Evolutionary conservation across 2,113 vertebrate species (phyloP).

Genomic region (Jaculus jaculus): DNA sequence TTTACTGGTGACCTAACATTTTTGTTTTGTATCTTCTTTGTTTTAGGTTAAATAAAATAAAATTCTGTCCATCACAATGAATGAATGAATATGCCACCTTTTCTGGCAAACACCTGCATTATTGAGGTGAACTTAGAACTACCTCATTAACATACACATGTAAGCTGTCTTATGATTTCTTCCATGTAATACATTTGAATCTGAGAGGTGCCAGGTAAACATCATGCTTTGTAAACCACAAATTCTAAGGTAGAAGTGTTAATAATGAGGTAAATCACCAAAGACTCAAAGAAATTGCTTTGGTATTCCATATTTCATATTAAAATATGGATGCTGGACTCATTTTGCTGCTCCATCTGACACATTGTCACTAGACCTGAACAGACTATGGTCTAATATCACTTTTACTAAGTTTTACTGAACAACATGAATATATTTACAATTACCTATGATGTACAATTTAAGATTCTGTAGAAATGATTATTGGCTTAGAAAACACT

Average conservation of each 20-base stretch:
- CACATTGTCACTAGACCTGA: conserved; percentile 52
- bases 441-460: conserved; percentile 30
- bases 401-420: conserved; percentile 46
- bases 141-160: background rate
- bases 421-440: conserved; percentile 52
- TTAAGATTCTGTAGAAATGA: conserved; percentile 64
- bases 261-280: background rate
- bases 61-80: background rate
- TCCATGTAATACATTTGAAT: background rate
- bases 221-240: background rate
- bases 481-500: conserved; percentile 61
- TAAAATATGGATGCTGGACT: conserved; percentile 43
- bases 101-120: background rate
- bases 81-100: background rate
- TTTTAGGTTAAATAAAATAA: background rate
- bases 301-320: background rate
- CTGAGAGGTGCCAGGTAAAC: background rate
- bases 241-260: background rate
- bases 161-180: background rate
- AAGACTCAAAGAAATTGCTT: background rate
- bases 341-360: background rate
- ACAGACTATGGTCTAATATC: conserved; percentile 57
- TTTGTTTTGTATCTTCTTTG: background rate
- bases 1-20: background rate
- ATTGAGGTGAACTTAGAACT: background rate